phyloP scores from a whole-genome alignment of 2,113 vertebrate genomes.

The Erythrocercus mccallii region DNA sequence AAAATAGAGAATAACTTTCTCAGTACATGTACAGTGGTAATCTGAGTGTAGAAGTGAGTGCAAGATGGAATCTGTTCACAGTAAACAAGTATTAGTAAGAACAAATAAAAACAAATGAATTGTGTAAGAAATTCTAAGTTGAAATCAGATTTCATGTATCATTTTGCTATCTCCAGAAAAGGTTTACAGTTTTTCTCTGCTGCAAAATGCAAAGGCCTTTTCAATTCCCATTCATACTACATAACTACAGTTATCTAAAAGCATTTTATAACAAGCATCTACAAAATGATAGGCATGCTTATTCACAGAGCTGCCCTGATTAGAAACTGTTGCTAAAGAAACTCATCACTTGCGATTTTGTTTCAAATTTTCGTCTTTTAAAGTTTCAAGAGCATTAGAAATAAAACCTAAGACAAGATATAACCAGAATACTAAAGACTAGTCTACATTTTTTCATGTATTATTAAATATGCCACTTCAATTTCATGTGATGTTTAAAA shows the following conservation, averaged over 20 bases:
- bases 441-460: not conserved
- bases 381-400: not conserved
- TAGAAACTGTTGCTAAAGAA: not conserved
- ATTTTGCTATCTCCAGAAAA: not conserved
- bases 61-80: not conserved
- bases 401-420: not conserved
- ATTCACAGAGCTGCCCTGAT: not conserved
- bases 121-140: not conserved
- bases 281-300: not conserved
- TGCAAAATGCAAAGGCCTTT: not conserved
- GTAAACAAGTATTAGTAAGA: not conserved
- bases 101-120: not conserved
- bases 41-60: not conserved
- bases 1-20: not conserved
- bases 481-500: not conserved
- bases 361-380: not conserved
- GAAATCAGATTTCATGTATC: not conserved
- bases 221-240: not conserved
- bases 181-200: not conserved
- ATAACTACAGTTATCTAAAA: not conserved
- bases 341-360: not conserved
- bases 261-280: not conserved
- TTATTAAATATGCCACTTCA: not conserved
- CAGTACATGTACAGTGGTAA: not conserved
- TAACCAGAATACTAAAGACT: not conserved